Base-by-base conservation (phyloP, 2,888 invertebrate genomes). In the Sinopyrophorus schimmeli region DNA sequence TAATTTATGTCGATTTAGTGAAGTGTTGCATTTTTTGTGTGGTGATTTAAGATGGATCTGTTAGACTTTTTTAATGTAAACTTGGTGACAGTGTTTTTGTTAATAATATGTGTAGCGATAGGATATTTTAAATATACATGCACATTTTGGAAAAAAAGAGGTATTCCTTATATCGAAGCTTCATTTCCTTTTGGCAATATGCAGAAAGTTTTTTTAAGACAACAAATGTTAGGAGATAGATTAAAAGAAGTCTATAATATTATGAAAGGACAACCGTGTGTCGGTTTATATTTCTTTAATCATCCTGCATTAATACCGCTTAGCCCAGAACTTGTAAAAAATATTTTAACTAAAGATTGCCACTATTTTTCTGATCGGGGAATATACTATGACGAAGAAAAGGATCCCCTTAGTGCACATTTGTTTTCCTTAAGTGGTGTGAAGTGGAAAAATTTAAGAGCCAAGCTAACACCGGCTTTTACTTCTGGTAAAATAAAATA, bases 351-450 rank as follows among this genome's bases (percentile, higher is more conserved):
- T 21, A 79, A 76, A 58, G 84, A 86, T 63, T 86, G 83, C 56
- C 74, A 74, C 6, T 73, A 81, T 65, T 86, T 87, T 57, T 78
- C 80, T 65, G 83, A 85, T 57, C 80, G 84, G 32, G 85, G 84
- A 0, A 73, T 81, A 20, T 80, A 80, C 61, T 76, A 73, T 35
- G 82, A 83, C 46, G 82, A 82, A 38, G 70, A 76, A 9, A 76
- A 78, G 10, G 83, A 85, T 66, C 81, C 80, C 0, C 57, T 84
- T 21, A 78, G 82, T 4, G 80, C 76, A 0, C 81, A 81, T 66
- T 66, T 86, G 3, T 82, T 85, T 58, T 75, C 79, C 46, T 64
- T 80, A 27, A 74, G 75, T 31, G 82, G 80, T 1, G 71, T 77
- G 5, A 74, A 77, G 35, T 87, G 87, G 87, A 83, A 78, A 61